Evolutionary conservation across 2,113 vertebrate species (phyloP), one percentile per base, ranked within the genome.

Genomic region (Damaliscus lunatus): DNA sequence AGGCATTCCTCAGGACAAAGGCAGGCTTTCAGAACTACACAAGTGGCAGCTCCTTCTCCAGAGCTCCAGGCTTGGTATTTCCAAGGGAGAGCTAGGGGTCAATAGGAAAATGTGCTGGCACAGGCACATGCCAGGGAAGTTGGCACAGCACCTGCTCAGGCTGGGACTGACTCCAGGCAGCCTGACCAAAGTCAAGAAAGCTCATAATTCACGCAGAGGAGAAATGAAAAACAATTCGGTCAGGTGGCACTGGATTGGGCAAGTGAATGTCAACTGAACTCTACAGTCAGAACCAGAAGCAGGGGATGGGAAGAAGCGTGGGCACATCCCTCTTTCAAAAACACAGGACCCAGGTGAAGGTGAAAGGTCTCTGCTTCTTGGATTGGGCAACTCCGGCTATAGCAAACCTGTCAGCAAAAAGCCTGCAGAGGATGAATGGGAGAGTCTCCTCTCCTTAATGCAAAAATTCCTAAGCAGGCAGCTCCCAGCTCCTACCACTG

Each of bases 121-220:
- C 43, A 2, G 84, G 52, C 59, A 27, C 77, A 92, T 78, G 97
- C 98, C 96, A 95, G 31, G 78, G 43, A 92, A 87, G 77, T 78
- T 97, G 97, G 98, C 98, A 97, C 88, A 60, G 81, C 95, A 98
- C 97, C 98, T 98, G 96, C 95, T 52, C 3, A 0, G 52, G 85
- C 97, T 83, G 90, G 98, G 95, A 88, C 14, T 4, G 31, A 80
- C 92, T 98, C 98, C 97, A 98, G 94, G 74, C 92, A 91, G 88
- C 90, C 98, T 23, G 88, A 86, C 80, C 67, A 43, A 97, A 95
- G 97, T 98, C 96, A 95, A 88, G 96, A 95, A 96, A 77, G 88
- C 97, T 96, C 94, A 94, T 92, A 88, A 96, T 94, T 98, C 94
- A 96, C 50, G 60, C 43, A 16, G 29, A 97, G 81, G 48, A 80